Conservation (phyloP, 2,113 vertebrate species). For the Hippoglossus stenolepis region DNA sequence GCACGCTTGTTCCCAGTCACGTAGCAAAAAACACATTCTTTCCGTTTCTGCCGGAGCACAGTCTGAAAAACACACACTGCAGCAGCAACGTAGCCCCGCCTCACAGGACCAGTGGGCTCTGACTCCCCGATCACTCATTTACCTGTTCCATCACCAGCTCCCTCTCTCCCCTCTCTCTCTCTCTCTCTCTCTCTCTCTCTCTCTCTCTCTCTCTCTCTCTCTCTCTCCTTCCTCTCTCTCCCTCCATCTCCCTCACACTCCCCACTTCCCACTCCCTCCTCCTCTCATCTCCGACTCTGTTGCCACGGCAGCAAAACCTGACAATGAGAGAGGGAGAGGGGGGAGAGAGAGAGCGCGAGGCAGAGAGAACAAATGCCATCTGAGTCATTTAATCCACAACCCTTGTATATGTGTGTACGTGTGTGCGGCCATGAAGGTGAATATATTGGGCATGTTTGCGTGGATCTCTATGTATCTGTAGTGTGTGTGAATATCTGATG, state of each 20-base stretch:
- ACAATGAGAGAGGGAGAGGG: slow-evolving; percentile 59
- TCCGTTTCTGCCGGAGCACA: slow-evolving; percentile 36
- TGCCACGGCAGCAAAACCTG: slow-evolving; percentile 82
- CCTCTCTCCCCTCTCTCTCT: slow-evolving; percentile 18
- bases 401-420: slow-evolving; percentile 41
- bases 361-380: slow-evolving; percentile 78
- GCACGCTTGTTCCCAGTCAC: slow-evolving; percentile 40
- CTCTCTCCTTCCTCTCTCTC: slow-evolving; percentile 17
- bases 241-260: slow-evolving; percentile 28
- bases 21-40: slow-evolving; percentile 37
- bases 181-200: slow-evolving; percentile 12
- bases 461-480: slow-evolving; percentile 44
- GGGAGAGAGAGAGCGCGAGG: slow-evolving; percentile 45
- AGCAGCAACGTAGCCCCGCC: slow-evolving; percentile 44
- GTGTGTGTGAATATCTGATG: slow-evolving; percentile 18
- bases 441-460: slow-evolving; percentile 51
- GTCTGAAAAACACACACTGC: slow-evolving; percentile 46
- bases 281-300: slow-evolving; percentile 72
- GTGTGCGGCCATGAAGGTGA: slow-evolving; percentile 22
- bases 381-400: slow-evolving; percentile 80
- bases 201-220: neutral
- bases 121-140: slow-evolving; percentile 67
- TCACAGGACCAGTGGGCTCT: slow-evolving; percentile 63
- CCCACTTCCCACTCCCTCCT: slow-evolving; percentile 43
- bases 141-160: slow-evolving; percentile 71